Percentiles rank a stretch among this genome's conserved stretches.
Evolutionary conservation across 2,888 invertebrate species (phyloP).

Genomic region (Ernsta delagoae): DNA sequence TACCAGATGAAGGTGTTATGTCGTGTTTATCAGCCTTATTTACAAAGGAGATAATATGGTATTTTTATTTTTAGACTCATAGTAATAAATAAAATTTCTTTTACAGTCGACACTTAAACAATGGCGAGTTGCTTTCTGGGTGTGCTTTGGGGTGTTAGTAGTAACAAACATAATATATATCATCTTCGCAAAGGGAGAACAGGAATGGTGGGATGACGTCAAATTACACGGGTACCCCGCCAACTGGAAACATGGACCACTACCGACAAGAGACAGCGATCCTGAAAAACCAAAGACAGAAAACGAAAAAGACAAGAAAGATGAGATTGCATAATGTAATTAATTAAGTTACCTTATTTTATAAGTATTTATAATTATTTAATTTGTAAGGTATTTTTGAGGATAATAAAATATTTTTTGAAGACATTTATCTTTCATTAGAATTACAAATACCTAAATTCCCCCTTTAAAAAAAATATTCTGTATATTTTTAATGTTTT

Average conservation of each 20-base stretch:
- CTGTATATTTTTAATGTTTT: too few species aligned
- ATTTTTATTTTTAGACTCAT: too few species aligned
- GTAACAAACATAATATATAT: constrained; percentile 88
- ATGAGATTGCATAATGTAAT: not conserved
- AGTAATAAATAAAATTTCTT: constrained; percentile 26
- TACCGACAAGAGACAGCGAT: constrained; percentile 58
- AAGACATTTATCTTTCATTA: too few species aligned
- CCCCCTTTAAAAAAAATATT: too few species aligned
- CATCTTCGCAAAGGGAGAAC: constrained; percentile 89
- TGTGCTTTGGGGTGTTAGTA: constrained; percentile 88
- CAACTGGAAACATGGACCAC: constrained; percentile 70
- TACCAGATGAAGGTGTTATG: too few species aligned
- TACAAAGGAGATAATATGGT: too few species aligned
- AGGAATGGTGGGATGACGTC: constrained; percentile 90
- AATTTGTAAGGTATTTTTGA: too few species aligned
- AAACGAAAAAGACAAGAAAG: constrained; percentile 49
- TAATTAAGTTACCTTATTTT: too few species aligned
- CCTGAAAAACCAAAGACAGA: constrained; percentile 55
- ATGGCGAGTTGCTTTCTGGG: constrained; percentile 90
- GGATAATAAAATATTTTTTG: too few species aligned
- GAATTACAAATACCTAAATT: too few species aligned
- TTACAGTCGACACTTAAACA: constrained; percentile 85
- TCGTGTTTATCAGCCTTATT: too few species aligned
- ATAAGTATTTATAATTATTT: too few species aligned
- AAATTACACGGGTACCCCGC: constrained; percentile 74